Evolutionary conservation across 2,888 invertebrate genomes (phyloP).

Genomic region (Melanophora roralis): DNA sequence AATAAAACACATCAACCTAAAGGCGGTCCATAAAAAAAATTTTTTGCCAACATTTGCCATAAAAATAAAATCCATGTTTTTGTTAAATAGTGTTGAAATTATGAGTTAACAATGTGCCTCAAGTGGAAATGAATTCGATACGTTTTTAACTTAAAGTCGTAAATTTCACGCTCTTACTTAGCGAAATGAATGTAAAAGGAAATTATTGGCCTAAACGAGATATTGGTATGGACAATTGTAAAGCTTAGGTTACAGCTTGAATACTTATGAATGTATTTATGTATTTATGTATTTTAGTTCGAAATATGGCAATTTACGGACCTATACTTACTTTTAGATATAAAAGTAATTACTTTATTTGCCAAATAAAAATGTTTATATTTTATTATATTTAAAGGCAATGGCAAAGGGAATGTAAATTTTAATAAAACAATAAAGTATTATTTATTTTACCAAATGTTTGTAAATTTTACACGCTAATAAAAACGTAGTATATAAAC

Average conservation of each 20-base stretch:
- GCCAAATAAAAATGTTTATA: too few relatives aligned
- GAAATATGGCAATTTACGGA: not conserved
- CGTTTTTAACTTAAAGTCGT: not conserved
- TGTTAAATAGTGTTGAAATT: constrained; percentile 56
- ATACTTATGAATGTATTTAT: constrained; percentile 8
- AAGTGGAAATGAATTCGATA: constrained; percentile 16
- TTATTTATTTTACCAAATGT: too few relatives aligned
- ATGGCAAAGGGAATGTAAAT: too few relatives aligned
- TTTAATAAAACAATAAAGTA: too few relatives aligned
- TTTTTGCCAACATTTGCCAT: constrained; percentile 37
- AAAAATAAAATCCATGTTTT: constrained; percentile 34
- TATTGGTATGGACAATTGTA: not conserved
- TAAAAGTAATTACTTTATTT: too few relatives aligned
- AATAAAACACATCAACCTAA: constrained; percentile 21
- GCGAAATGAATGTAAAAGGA: not conserved
- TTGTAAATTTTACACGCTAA: too few relatives aligned
- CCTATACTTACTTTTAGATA: too few relatives aligned
- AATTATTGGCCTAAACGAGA: not conserved
- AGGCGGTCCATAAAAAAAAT: constrained; percentile 15
- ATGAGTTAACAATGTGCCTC: constrained; percentile 25
- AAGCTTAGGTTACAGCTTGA: constrained; percentile 7
- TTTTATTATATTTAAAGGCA: too few relatives aligned
- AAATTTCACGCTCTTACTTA: constrained; percentile 41
- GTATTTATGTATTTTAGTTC: not conserved
- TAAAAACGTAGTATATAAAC: too few relatives aligned